Base-by-base conservation (phyloP, 1,140 invertebrate species). In the Mamestra configurata region DNA sequence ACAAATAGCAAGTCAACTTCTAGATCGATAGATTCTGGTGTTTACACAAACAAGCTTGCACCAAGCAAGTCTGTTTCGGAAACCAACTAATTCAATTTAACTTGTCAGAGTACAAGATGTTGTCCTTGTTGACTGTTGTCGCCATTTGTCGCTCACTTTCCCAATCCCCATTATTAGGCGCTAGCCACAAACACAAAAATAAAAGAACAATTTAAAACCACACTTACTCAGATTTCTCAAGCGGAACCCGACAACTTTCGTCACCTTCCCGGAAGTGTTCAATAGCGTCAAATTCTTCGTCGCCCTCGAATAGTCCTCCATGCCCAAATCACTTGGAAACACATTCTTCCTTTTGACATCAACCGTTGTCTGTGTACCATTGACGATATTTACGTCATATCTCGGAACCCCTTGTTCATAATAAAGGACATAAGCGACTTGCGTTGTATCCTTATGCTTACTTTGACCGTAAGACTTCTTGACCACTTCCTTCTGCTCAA, bases 351-450 rank as follows among this genome's bases (percentile, higher is more conserved):
- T 87, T 68, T 88, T 92, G 10, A 93, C 88, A 37, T 91, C 86
- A 0, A 81, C 76, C 0, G 90, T 88, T 8, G 76, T 90, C 46
- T 88, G 90, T 0, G 90, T 83, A 6, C 87, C 88, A 5, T 77
- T 68, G 2, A 90, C 81, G 6, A 80, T 64, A 8, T 72, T 80
- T 4, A 57, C 64, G 57, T 87, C 90, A 71, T 79, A 84, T 11
- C 86, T 91, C 1, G 88, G 81, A 3, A 86, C 79, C 0, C 94
- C 93, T 66, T 94, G 89, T 55, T 95, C 93, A 22, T 94, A 95
- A 79, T 93, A 95, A 31, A 95, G 75, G 0, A 95, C 91, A 72
- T 95, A 95, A 5, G 91, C 93, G 8, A 95, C 89, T 57, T 91
- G 88, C 0, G 89, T 90, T 5, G 89, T 86, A 46, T 92, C 85